Evolutionary conservation across 2,113 vertebrate genomes (phyloP), one percentile per base, ranked within the genome.

Genomic region (Salvelinus fontinalis): DNA sequence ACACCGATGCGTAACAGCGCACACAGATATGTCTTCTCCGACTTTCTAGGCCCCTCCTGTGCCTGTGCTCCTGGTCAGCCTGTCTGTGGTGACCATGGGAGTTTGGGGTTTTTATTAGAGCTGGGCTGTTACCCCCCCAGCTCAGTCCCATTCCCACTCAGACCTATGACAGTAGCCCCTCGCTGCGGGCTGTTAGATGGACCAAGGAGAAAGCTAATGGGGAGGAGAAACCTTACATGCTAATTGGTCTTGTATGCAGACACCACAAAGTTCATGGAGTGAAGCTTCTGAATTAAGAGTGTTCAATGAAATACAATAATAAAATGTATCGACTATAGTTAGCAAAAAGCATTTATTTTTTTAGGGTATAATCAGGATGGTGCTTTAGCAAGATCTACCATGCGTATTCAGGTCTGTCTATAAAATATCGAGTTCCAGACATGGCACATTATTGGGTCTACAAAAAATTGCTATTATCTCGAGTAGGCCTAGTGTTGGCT

Each of bases 161-260:
- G 85, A 86, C 93, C 93, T 92, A 94, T 94, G 91, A 92, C 90
- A 90, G 81, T 71, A 31, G 78, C 66, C 84, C 73, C 74, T 83
- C 87, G 48, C 90, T 75, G 65, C 86, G 48, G 91, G 91, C 86
- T 75, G 81, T 82, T 79, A 34, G 39, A 20, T 44, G 44, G n/a
- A 75, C 67, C 70, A 54, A 57, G 69, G 82, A 83, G 86, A 74
- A 13, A 5, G 16, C 59, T 73, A 71, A 71, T 59, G 67, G 60
- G 24, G 54, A 24, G 65, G 20, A 26, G 48, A 71, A 29, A 74
- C 74, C 62, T 44, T 3, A 74, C 65, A 72, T 74, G 75, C 74
- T 69, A 74, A 67, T 73, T 73, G 59, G 34, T 24, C 39, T 54
- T 67, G 26, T 65, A 85, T 49, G 60, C 70, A 57, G n/a, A 39